Evolutionary conservation across 1,140 invertebrate species (phyloP).

Genomic region (Harpegnathos saltator): DNA sequence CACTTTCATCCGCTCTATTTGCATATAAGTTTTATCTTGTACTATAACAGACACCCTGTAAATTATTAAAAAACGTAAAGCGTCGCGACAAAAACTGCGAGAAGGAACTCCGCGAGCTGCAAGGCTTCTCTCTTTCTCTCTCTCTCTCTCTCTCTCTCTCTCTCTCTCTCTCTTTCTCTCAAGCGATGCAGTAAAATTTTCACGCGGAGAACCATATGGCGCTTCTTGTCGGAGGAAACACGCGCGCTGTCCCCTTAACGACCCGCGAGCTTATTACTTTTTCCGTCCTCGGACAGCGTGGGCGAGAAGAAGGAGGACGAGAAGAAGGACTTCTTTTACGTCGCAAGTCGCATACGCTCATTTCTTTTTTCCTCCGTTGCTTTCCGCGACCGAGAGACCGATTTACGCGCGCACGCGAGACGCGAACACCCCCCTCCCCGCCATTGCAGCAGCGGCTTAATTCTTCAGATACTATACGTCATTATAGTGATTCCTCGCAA

Average conservation of each 20-base stretch:
- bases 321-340: too few relatives aligned
- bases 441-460: too few relatives aligned
- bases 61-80: background rate
- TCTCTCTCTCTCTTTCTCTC: constrained; percentile 9
- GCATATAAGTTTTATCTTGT: too few relatives aligned
- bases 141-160: background rate
- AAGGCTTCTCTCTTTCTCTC: too few relatives aligned
- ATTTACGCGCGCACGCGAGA: constrained; percentile 7
- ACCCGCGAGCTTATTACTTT: constrained; percentile 36
- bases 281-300: background rate
- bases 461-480: too few relatives aligned
- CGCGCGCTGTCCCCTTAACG: background rate
- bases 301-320: background rate
- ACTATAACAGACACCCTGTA: too few relatives aligned
- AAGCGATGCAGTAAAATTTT: constrained; percentile 41
- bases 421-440: too few relatives aligned
- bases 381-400: background rate
- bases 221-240: constrained; percentile 29
- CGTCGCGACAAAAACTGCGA: constrained; percentile 25
- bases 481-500: too few relatives aligned
- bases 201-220: background rate
- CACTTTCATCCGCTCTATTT: too few relatives aligned
- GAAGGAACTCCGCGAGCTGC: constrained; percentile 26
- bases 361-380: constrained; percentile 1
- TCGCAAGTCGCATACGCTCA: constrained; percentile 5